Evolutionary conservation across 92 coral and sea anemone genomes (phyloP).

Genomic region (Porites divaricata): DNA sequence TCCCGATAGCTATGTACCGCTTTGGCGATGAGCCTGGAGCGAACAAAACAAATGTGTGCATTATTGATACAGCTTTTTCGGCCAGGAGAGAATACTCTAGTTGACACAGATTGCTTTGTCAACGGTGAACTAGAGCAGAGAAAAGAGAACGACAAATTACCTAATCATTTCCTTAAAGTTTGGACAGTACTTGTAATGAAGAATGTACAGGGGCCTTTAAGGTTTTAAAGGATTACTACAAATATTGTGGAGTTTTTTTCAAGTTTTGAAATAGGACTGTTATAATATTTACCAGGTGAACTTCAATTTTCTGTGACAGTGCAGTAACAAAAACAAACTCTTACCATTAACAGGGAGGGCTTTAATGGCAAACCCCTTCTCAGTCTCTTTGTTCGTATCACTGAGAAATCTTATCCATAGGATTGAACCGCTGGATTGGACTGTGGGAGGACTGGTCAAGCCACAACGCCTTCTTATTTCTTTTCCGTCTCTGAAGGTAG

Average conservation of each 20-base stretch:
- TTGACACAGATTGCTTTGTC: too few species aligned
- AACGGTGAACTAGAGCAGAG: too few species aligned
- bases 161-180: too few species aligned
- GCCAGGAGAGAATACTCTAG: too few species aligned
- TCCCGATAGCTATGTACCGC: constrained; percentile 32
- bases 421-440: constrained; percentile 14
- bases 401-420: constrained; percentile 40
- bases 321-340: too few species aligned
- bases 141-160: too few species aligned
- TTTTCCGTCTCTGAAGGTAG: constrained; percentile 1
- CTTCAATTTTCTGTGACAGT: too few species aligned
- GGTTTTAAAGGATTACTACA: too few species aligned
- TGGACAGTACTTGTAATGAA: too few species aligned
- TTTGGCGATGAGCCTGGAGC: constrained; percentile 15
- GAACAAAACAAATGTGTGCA: background rate
- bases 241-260: too few species aligned
- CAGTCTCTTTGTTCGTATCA: background rate
- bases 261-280: too few species aligned
- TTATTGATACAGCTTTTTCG: background rate
- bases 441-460: constrained; percentile 19
- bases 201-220: too few species aligned
- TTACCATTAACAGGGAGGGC: constrained; percentile 31
- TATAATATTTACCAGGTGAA: background rate
- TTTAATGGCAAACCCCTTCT: constrained; percentile 36
- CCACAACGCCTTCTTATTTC: constrained; percentile 42